Evolutionary conservation across 2,888 invertebrate genomes (phyloP).

Genomic region (Stenurella melanura): DNA sequence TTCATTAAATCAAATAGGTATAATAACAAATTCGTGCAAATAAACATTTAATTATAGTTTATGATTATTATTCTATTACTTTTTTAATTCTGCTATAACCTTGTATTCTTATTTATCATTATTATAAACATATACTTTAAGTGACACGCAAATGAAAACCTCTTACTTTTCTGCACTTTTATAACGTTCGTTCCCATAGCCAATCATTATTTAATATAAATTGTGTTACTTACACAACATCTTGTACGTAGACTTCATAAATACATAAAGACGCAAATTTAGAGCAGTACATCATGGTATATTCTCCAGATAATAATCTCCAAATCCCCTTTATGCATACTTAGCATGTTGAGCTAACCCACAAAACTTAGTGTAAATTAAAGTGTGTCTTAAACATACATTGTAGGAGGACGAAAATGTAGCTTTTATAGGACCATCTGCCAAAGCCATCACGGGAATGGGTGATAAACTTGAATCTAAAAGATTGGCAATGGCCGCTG

Average conservation of each 20-base stretch:
- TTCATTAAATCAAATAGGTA: no score
- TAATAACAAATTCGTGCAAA: no score
- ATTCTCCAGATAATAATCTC: slow-evolving; percentile 21
- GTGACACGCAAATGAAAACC: not conserved
- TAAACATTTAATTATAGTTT: no score
- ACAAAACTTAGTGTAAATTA: slow-evolving; percentile 33
- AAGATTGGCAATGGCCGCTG: slow-evolving; percentile 77
- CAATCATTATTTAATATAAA: no score
- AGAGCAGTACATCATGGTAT: not conserved
- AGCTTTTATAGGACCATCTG: slow-evolving; percentile 78
- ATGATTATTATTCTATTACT: no score
- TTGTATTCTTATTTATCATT: no score
- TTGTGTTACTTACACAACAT: not conserved
- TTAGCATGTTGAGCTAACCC: slow-evolving; percentile 29
- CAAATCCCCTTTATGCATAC: slow-evolving; percentile 29
- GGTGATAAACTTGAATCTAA: slow-evolving; percentile 83
- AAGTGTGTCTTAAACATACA: slow-evolving; percentile 29
- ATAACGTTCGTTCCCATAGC: no score
- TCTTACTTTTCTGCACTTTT: no score
- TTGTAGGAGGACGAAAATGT: slow-evolving; percentile 75
- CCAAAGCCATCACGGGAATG: slow-evolving; percentile 78
- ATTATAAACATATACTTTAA: no score
- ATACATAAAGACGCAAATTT: not conserved
- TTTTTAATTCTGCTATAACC: no score
- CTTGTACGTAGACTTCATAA: not conserved